Conservation (phyloP, 2,113 vertebrate species). For the Nibea coibor region DNA sequence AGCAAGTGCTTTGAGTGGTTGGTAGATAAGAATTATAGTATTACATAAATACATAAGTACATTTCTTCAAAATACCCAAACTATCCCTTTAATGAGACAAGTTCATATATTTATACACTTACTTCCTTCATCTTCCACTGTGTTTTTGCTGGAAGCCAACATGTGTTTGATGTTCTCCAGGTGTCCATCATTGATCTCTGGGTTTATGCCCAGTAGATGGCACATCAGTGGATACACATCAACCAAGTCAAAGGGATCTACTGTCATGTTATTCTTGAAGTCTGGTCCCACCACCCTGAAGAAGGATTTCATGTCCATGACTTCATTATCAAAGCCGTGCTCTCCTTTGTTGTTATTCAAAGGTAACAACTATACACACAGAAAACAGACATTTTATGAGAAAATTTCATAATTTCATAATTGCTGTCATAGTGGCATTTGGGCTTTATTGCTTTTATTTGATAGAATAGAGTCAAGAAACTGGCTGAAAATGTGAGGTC, state of each 20-base stretch:
- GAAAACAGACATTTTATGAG: background rate
- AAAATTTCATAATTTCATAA: background rate
- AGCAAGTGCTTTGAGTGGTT: too few relatives aligned
- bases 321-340: conserved; percentile 87
- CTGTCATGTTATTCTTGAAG: conserved; percentile 83
- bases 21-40: too few relatives aligned
- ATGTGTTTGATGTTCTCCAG: conserved; percentile 68
- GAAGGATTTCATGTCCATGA: conserved; percentile 89
- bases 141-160: conserved; percentile 7
- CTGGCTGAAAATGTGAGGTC: background rate
- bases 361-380: conserved; percentile 74
- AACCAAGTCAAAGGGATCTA: conserved; percentile 89
- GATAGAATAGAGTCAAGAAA: background rate
- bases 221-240: conserved; percentile 90
- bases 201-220: conserved; percentile 85
- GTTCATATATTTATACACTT: conserved; percentile 75
- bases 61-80: too few relatives aligned
- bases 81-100: background rate
- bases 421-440: too few relatives aligned
- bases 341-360: conserved; percentile 86
- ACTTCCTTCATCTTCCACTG: conserved; percentile 23
- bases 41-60: too few relatives aligned
- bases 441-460: background rate
- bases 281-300: conserved; percentile 90
- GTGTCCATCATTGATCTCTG: conserved; percentile 87